phyloP scores from a whole-genome alignment of 1,140 invertebrate species.

The Drosophila dunni region DNA sequence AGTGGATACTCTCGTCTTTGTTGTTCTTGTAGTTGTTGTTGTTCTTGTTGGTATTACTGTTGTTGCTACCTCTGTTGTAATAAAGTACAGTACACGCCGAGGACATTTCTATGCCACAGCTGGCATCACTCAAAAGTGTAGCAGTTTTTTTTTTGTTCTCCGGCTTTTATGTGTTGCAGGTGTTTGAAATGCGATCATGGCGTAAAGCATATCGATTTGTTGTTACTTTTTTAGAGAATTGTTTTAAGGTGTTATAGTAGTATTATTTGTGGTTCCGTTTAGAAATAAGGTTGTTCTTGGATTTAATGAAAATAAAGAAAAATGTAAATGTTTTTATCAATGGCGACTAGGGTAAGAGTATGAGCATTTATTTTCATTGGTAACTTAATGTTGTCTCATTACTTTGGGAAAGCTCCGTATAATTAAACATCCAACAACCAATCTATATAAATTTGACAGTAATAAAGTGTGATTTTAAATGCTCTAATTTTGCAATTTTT shows the following conservation, averaged over 20 bases:
- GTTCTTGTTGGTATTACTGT: background rate
- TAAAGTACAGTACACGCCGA: conserved; percentile 70
- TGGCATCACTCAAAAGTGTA: conserved; percentile 74
- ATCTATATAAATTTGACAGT: too few species aligned
- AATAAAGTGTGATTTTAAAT: too few species aligned
- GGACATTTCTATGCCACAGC: conserved; percentile 61
- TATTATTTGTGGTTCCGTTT: background rate
- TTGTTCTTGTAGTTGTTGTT: conserved; percentile 5
- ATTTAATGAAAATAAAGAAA: background rate
- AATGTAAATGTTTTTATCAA: too few species aligned
- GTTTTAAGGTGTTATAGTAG: background rate
- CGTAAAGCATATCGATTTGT: conserved; percentile 20
- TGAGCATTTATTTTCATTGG: too few species aligned
- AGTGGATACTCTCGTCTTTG: conserved; percentile 53
- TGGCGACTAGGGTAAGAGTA: too few species aligned
- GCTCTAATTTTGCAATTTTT: too few species aligned
- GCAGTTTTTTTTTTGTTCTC: conserved; percentile 11
- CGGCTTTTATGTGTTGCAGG: conserved; percentile 33
- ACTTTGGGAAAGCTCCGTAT: too few species aligned
- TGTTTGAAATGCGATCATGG: conserved; percentile 37
- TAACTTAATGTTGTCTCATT: too few species aligned
- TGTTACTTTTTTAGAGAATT: background rate
- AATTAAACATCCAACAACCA: too few species aligned
- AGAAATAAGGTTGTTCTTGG: background rate
- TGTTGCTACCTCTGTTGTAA: conserved; percentile 50